phyloP scores from a whole-genome alignment of 92 coral and sea anemone genomes.

The Porites divaricata region DNA sequence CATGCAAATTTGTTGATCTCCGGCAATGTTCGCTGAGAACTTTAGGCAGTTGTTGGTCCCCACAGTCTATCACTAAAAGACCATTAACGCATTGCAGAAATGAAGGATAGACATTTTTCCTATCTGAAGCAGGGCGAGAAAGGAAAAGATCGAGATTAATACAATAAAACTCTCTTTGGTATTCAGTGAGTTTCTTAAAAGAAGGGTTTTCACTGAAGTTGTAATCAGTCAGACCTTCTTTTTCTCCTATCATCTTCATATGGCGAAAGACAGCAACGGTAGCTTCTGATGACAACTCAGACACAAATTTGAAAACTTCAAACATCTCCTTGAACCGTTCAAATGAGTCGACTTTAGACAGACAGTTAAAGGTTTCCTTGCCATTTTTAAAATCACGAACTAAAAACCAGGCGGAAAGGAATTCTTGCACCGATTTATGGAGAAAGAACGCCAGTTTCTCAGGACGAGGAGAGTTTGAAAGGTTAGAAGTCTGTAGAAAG shows the following conservation, averaged over 20 bases:
- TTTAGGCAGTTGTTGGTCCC: too few species aligned
- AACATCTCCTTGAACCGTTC: background rate
- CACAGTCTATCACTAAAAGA: background rate
- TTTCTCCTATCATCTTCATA: conserved; percentile 8
- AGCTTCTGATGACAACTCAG: conserved; percentile 21
- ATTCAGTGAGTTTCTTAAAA: background rate
- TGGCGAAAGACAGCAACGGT: background rate
- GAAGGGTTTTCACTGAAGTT: background rate
- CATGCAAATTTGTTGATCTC: too few species aligned
- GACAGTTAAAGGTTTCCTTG: background rate
- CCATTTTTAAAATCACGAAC: background rate
- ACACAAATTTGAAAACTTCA: conserved; percentile 4
- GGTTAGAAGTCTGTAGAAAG: background rate
- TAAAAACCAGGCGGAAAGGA: conserved; percentile 34
- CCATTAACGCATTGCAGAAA: background rate
- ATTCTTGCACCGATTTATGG: conserved; percentile 44
- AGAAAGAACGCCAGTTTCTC: conserved; percentile 17
- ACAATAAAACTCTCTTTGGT: background rate
- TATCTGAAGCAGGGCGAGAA: too few species aligned
- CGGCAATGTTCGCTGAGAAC: too few species aligned
- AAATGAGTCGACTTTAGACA: conserved; percentile 2
- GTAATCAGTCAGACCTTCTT: conserved; percentile 6
- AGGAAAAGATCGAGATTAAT: background rate
- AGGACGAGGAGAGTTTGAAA: background rate
- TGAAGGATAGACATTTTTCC: background rate